Evolutionary conservation across 2,797 vertebrate species (phyloP).

Genomic region (Hydrophis major): DNA sequence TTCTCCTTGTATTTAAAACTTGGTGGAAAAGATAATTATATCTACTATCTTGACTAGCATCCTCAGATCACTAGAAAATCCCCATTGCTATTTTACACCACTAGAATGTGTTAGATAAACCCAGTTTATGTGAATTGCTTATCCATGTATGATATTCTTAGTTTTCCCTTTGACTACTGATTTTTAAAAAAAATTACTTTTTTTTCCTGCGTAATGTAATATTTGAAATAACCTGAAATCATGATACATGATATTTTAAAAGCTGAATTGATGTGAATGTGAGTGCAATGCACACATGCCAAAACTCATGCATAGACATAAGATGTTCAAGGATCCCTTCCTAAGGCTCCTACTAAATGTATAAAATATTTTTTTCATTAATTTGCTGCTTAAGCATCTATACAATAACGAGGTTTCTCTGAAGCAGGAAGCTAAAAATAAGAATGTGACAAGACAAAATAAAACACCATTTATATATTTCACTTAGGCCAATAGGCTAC

Average conservation of each 20-base stretch:
- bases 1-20: background rate
- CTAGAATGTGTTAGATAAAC: background rate
- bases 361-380: conserved; percentile 41
- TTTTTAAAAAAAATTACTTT: background rate
- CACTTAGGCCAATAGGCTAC: background rate
- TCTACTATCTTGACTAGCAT: background rate
- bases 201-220: background rate
- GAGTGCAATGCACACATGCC: background rate
- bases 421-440: conserved; percentile 10
- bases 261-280: conserved; percentile 13
- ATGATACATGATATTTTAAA: conserved; percentile 13
- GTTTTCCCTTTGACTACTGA: background rate
- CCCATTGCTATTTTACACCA: background rate
- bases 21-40: background rate
- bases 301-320: background rate
- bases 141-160: background rate
- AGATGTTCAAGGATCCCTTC: conserved; percentile 47
- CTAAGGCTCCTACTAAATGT: conserved; percentile 15
- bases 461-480: background rate
- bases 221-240: conserved; percentile 23
- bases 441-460: background rate
- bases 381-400: conserved; percentile 42
- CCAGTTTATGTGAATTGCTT: background rate
- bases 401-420: conserved; percentile 21
- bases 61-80: background rate